Base-by-base conservation (phyloP, 2,888 invertebrate species). In the Cantharis rufa region DNA sequence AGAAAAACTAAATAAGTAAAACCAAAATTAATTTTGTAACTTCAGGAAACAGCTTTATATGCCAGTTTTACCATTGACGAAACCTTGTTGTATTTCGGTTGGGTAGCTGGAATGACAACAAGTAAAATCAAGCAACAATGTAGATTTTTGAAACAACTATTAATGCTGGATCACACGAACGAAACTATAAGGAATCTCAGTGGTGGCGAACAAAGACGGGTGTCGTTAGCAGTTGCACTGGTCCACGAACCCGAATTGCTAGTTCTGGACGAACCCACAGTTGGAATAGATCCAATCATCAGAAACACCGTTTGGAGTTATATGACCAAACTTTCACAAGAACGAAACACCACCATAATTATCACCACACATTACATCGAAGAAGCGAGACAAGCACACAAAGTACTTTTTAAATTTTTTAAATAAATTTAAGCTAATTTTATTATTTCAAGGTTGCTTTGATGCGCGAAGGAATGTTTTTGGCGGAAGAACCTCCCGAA, bases 231-330 rank as follows among this genome's bases (percentile, higher is more conserved):
- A 0, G 95, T 96, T 0, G 96, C 97, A 0, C 89, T 98, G 28
- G 90, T 98, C 64, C 96, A 97, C 80, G 94, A 96, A 79, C 98
- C 98, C 0, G 96, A 97, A 86, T 90, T 98, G 28, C 88, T 98
- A 76, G 97, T 98, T 84, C 89, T 98, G 75, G 98, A 98, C 85
- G 98, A 98, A 85, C 97, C 97, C 0, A 98, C 97, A 0, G 97
- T 97, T 16, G 97, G 97, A 61, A 95, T 98, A 2, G 97, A 97
- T 88, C 97, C 97, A 1, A 91, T 84, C 89, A 88, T 97, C 11
- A 89, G 96, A 79, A 94, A 95, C 86, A 94, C 93, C 83, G 95
- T 96, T 82, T 96, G 96, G 96, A 94, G 95, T 86, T 94, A 96
- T 87, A 88, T 96, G 77, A 94, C 95, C 48, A 92, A 94, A 28